phyloP scores from a whole-genome alignment of 2,888 invertebrate species.

The Hyposoter dolosus region DNA sequence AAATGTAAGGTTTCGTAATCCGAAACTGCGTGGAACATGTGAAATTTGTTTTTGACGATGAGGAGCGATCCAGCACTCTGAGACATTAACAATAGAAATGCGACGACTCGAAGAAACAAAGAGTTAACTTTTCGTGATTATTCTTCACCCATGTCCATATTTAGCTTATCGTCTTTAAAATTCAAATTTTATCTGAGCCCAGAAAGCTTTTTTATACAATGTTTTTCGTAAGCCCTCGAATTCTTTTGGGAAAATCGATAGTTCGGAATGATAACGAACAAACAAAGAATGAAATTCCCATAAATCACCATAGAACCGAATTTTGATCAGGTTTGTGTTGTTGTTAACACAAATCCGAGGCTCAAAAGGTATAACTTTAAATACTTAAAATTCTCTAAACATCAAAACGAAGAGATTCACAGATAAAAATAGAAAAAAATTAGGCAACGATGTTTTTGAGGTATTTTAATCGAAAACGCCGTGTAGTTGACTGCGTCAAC shows the following conservation, averaged over 20 bases:
- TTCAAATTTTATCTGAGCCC: background rate
- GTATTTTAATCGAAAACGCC: background rate
- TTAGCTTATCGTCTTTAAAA: background rate
- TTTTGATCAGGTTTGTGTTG: background rate
- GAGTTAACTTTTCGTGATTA: background rate
- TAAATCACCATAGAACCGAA: background rate
- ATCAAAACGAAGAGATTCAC: background rate
- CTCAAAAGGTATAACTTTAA: background rate
- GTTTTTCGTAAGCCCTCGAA: background rate
- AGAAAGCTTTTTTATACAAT: background rate
- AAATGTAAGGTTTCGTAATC: background rate
- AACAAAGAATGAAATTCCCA: background rate
- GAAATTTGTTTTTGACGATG: conserved; percentile 2
- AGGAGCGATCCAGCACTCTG: too few species aligned
- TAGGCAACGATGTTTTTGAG: background rate
- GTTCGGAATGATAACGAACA: background rate
- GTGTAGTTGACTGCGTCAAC: background rate
- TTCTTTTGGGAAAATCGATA: background rate
- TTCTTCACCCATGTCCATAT: background rate
- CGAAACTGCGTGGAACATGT: background rate
- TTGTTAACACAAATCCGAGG: background rate
- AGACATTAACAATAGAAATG: background rate
- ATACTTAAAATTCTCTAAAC: background rate
- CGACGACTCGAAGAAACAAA: background rate
- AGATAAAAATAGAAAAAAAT: background rate